These are phyloP conservation scores for Pampusana beccarii DNA, from an alignment of 2,113 vertebrate species.

Conservation along the genomic window DNA sequence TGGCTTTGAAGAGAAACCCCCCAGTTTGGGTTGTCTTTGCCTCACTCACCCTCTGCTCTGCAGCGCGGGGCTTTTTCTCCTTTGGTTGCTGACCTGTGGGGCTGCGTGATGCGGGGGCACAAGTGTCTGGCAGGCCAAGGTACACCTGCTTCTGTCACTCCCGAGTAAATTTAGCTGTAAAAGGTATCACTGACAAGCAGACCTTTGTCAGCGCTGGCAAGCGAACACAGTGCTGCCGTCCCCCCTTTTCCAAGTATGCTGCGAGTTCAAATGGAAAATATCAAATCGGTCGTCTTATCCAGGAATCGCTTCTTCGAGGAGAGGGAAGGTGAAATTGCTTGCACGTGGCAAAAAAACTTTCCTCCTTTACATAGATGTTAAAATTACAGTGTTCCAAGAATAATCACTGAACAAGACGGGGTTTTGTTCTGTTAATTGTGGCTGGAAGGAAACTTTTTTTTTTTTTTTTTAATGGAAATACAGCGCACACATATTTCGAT, in stretches of 20 bases:
- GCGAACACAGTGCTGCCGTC: slow-evolving; percentile 74
- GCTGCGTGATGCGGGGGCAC: slow-evolving; percentile 80
- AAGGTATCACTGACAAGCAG: slow-evolving; percentile 92
- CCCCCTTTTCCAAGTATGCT: slow-evolving; percentile 61
- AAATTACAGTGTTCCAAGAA: slow-evolving; percentile 73
- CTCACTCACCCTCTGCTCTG: slow-evolving; percentile 86
- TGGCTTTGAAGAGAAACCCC: slow-evolving; percentile 98
- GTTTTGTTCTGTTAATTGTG: slow-evolving; percentile 75
- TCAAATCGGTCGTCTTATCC: slow-evolving; percentile 62
- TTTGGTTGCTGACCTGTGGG: slow-evolving; percentile 81
- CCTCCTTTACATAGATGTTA: slow-evolving; percentile 56
- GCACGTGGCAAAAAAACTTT: slow-evolving; percentile 66
- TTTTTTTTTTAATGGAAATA: slow-evolving; percentile 67
- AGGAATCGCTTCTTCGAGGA: slow-evolving; percentile 65
- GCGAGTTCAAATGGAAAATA: slow-evolving; percentile 81
- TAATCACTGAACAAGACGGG: slow-evolving; percentile 67
- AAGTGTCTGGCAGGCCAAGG: slow-evolving; percentile 85
- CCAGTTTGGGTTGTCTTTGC: slow-evolving; percentile 89
- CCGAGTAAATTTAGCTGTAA: slow-evolving; percentile 92
- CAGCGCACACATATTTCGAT: slow-evolving; percentile 58
- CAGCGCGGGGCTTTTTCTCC: slow-evolving; percentile 82
- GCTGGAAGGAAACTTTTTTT: slow-evolving; percentile 69
- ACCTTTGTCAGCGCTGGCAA: slow-evolving; percentile 91
- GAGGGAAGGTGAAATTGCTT: slow-evolving; percentile 59
- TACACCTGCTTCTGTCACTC: slow-evolving; percentile 94